Percentiles rank a stretch among this genome's conserved stretches.
phyloP scores from a whole-genome alignment of 2,888 invertebrate species.

The Acleris laterana region DNA sequence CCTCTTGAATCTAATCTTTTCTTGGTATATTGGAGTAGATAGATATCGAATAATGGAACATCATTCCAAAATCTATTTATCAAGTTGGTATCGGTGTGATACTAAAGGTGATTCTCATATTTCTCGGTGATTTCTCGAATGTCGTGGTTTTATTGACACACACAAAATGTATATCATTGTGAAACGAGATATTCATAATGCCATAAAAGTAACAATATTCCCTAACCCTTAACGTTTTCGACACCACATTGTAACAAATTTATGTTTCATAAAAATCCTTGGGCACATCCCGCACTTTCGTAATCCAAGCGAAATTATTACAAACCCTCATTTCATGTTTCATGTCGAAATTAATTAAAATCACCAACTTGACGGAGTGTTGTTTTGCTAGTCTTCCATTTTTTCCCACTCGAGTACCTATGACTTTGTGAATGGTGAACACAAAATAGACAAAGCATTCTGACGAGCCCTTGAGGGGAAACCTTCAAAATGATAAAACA shows the following conservation, averaged over 20 bases:
- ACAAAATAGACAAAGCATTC: constrained; percentile 33
- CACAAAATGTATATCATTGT: constrained; percentile 23
- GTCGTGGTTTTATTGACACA: constrained; percentile 19
- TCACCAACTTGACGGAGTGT: not conserved
- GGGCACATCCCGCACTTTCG: constrained; percentile 8
- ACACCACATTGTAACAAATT: constrained; percentile 25
- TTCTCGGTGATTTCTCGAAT: constrained; percentile 23
- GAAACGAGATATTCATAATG: constrained; percentile 23
- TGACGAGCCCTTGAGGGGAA: constrained; percentile 30
- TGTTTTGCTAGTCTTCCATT: constrained; percentile 1
- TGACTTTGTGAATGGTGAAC: constrained; percentile 28
- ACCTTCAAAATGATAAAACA: constrained; percentile 41
- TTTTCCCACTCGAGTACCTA: constrained; percentile 10
- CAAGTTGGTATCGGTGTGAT: constrained; percentile 1
- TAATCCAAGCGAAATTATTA: constrained; percentile 15
- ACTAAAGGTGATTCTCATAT: constrained; percentile 11
- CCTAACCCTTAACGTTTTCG: constrained; percentile 12
- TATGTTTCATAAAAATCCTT: constrained; percentile 26
- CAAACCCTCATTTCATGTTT: not conserved
- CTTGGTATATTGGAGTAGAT: not conserved
- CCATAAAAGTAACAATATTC: constrained; percentile 25
- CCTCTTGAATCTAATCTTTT: not conserved
- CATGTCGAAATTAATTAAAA: constrained; percentile 7
- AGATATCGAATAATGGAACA: not conserved
- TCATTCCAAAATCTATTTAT: constrained; percentile 6